Base-by-base conservation (phyloP, 1,140 invertebrate species). In the Tigriopus japonicus region DNA sequence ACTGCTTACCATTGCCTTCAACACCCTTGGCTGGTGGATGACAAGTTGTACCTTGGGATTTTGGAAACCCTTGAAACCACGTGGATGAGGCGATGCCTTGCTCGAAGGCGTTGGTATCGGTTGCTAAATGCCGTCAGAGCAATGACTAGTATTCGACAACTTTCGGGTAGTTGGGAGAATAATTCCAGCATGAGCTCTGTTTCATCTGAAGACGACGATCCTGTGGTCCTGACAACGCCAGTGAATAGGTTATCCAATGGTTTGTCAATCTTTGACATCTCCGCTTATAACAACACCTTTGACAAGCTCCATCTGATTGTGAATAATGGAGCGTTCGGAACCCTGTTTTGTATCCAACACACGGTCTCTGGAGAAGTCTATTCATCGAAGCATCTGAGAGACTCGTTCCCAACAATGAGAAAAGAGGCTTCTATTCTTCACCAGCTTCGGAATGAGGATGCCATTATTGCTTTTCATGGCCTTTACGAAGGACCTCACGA, bases 41-140 rank as follows among this genome's bases (percentile, higher is more conserved):
- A 54, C 10, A 58, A 42, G 14, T 10, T 59, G 17, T 59, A 59
- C 42, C 15, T 59, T 42, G 58, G 42, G 3, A 42, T 59, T 21
- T 7, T 59, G 6, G 14, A 42, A 10, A 42, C 28, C 14, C 24
- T 59, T 6, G 58, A 59, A 49, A 59, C 58, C 12, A 59, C 43
- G 12, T 59, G 58, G 58, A 59, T 59, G 58, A n/a, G 43, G 14
- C n/a, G 42, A 21, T 59, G 58, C 42, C 58, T 59, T 2, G 58
- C 58, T 17, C n/a, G 58, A 19, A n/a, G 58, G 17, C n/a, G 58
- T 19, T 59, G 52, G 52, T 54, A 54, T 54, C 17, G 52, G 14
- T 28, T 54, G 17, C 6, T 54, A 6, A 54, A 54, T 24, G 52
- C 52, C n/a, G 15, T 54, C 14, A 17, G 52, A n/a, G 52, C 24